Percentiles rank a stretch among this genome's conserved stretches.
Evolutionary conservation across 53 echinoderm and acorn worm genomes (phyloP).

Genomic region (Stichopus horrens): DNA sequence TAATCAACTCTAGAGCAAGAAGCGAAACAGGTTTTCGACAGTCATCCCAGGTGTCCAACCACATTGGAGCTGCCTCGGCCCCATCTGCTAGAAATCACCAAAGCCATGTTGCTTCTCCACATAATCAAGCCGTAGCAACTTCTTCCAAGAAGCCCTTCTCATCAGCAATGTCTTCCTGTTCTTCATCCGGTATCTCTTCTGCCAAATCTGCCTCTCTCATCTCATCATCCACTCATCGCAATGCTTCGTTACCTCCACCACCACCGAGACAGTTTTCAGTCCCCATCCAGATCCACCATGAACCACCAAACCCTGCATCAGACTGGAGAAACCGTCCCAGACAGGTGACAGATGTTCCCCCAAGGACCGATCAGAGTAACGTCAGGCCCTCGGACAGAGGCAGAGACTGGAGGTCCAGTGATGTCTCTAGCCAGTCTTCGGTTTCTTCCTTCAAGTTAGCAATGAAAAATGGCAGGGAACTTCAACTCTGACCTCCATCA

Average conservation of each 20-base stretch:
- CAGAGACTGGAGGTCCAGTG: constrained; percentile 32
- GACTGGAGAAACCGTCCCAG: constrained; percentile 36
- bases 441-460: constrained; percentile 41
- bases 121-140: background rate
- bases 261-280: constrained; percentile 19
- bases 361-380: background rate
- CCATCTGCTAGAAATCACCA: background rate
- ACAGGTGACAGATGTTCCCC: constrained; percentile 33
- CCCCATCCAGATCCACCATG: constrained; percentile 27
- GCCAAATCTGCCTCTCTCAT: constrained; percentile 59
- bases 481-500: background rate
- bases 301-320: background rate
- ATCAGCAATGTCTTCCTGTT: constrained; percentile 54
- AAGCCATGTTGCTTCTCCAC: constrained; percentile 1
- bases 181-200: constrained; percentile 85
- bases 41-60: constrained; percentile 34
- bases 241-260: constrained; percentile 21
- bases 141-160: constrained; percentile 48
- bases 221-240: constrained; percentile 27
- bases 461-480: constrained; percentile 33
- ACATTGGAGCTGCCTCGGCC: constrained; percentile 28
- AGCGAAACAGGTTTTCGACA: background rate
- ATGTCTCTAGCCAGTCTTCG: constrained; percentile 32
- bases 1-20: constrained; percentile 10
- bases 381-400: constrained; percentile 1